Base-by-base conservation (phyloP, 2,797 vertebrate genomes). In the Alauda arvensis region DNA sequence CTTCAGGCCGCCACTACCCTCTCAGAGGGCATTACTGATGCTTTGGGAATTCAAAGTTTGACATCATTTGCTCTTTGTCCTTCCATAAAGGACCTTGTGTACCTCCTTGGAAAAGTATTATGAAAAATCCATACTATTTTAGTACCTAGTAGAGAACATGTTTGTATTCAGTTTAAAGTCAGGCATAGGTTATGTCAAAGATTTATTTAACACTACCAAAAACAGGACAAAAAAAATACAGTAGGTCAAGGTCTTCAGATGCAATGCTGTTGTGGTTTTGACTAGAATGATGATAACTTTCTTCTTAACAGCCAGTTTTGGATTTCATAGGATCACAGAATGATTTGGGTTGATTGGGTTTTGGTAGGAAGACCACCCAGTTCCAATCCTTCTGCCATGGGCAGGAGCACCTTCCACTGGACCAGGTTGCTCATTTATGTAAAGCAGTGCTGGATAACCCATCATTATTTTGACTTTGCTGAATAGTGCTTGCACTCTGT, bases 121-220 rank as follows among this genome's bases (percentile, higher is more conserved):
- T 24, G 40, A 88, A 92, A 93, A 89, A 70, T 82, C 83, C 37
- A 20, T 1, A 7, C 14, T 83, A 34, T 46, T 85, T 81, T 49
- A 76, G 53, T 84, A 57, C 65, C 48, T 92, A 68, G 48, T 29
- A 71, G 45, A 71, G 37, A 77, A 77, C 14, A 34, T 52, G 65
- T 49, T 93, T 87, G 40, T 77, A 65, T 84, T 82, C 71, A 31
- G 18, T 57, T 88, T 87, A 37, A 48, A 81, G 56, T 53, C 49
- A 70, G 48, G 49, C 65, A 53, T 13, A 70, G 83, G 60, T 67
- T 83, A 66, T 81, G 56, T 18, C 76, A 71, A 92, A 88, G 66
- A 76, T 91, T 81, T 91, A 82, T 91, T 94, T 78, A 69, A 76
- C 9, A 18, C 19, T 62, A 69, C 12, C 49, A 78, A 60, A 75